phyloP scores from a whole-genome alignment of 2,888 invertebrate species.

The Melieria picta region DNA sequence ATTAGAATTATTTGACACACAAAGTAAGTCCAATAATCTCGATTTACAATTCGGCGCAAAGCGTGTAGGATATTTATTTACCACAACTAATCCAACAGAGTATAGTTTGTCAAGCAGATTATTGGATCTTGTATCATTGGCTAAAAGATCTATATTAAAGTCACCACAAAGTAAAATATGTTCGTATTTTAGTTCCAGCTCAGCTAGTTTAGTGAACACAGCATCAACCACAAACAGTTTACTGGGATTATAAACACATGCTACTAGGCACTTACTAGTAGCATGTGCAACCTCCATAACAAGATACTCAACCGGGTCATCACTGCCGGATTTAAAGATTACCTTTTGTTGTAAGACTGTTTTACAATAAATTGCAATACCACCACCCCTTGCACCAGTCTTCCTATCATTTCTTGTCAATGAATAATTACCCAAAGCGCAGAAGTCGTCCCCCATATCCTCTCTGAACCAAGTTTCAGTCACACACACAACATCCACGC shows the following conservation, averaged over 20 bases:
- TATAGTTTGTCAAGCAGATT: neutral
- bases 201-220: neutral
- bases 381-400: slow-evolving; percentile 11
- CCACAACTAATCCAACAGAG: neutral
- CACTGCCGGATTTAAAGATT: slow-evolving; percentile 1
- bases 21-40: slow-evolving; percentile 10
- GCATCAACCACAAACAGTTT: neutral
- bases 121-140: neutral
- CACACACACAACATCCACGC: slow-evolving; percentile 6
- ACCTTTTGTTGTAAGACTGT: neutral
- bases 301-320: slow-evolving; percentile 21
- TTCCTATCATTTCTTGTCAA: slow-evolving; percentile 17
- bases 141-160: slow-evolving; percentile 12
- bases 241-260: slow-evolving; percentile 6
- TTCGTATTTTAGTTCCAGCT: slow-evolving; percentile 5
- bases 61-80: slow-evolving; percentile 15
- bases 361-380: slow-evolving; percentile 15
- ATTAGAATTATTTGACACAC: slow-evolving; percentile 9
- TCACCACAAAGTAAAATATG: slow-evolving; percentile 22
- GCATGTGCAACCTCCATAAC: neutral
- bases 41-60: slow-evolving; percentile 15
- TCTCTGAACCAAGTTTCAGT: slow-evolving; percentile 21
- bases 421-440: neutral
- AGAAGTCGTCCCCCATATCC: neutral
- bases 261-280: neutral